Percentiles rank a stretch among this genome's conserved stretches.
phyloP scores from a whole-genome alignment of 2,888 invertebrate genomes.

The Odontomyia ornata region DNA sequence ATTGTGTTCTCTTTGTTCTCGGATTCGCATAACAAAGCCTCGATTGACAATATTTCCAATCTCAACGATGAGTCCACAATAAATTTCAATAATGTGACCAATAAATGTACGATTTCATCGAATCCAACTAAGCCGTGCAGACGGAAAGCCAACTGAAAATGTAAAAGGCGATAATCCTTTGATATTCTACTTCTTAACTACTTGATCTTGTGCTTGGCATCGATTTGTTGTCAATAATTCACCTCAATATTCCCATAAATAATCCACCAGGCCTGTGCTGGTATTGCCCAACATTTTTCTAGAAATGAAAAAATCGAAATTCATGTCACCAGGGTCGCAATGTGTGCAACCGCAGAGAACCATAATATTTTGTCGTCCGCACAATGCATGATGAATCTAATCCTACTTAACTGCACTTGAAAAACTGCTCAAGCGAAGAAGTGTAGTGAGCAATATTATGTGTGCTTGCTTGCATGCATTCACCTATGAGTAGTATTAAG shows the following conservation, averaged over 20 bases:
- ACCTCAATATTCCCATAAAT: neutral
- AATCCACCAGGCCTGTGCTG: neutral
- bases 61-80: too few species aligned
- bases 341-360: slow-evolving; percentile 15
- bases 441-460: slow-evolving; percentile 33
- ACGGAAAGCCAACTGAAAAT: slow-evolving; percentile 62
- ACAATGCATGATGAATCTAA: slow-evolving; percentile 37
- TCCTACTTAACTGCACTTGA: slow-evolving; percentile 47
- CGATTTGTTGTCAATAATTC: neutral
- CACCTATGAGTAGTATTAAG: neutral
- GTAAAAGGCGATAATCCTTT: neutral
- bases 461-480: slow-evolving; percentile 15
- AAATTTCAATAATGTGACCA: too few species aligned
- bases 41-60: too few species aligned
- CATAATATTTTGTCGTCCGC: slow-evolving; percentile 38
- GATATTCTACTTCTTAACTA: neutral
- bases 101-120: slow-evolving; percentile 58
- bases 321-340: slow-evolving; percentile 4
- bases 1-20: too few species aligned
- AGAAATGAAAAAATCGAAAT: neutral
- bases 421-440: slow-evolving; percentile 41
- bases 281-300: slow-evolving; percentile 3
- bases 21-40: too few species aligned
- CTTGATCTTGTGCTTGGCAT: neutral
- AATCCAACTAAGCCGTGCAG: slow-evolving; percentile 86